Evolutionary conservation across 2,888 invertebrate genomes (phyloP).

Genomic region (Drosophila neotestacea): DNA sequence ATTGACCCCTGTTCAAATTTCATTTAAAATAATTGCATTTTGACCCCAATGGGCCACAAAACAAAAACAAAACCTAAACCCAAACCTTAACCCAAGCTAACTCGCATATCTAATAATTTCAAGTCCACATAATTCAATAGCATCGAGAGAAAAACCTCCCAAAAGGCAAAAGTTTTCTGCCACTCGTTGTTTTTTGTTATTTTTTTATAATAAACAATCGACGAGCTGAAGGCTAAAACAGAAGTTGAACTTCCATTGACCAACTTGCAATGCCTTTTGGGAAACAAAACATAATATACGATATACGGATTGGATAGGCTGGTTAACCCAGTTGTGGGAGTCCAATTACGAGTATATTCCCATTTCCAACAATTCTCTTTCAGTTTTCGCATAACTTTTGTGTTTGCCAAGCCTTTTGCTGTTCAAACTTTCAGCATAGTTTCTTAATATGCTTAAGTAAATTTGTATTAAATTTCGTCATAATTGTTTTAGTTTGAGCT

Average conservation of each 20-base stretch:
- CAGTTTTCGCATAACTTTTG: slow-evolving; percentile 3
- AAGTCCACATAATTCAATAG: slow-evolving; percentile 28
- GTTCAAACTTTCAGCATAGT: slow-evolving; percentile 15
- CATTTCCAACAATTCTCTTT: slow-evolving; percentile 2
- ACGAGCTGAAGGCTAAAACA: slow-evolving; percentile 21
- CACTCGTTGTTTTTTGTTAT: background rate
- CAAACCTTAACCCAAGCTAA: background rate
- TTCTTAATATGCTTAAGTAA: slow-evolving; percentile 1
- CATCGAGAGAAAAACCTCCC: slow-evolving; percentile 4
- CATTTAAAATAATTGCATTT: slow-evolving; percentile 52
- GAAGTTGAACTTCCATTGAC: slow-evolving; percentile 20
- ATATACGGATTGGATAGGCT: slow-evolving; percentile 1
- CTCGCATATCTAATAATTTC: slow-evolving; percentile 27
- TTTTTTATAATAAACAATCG: slow-evolving; percentile 54
- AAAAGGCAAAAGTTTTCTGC: slow-evolving; percentile 28
- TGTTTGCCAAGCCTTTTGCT: slow-evolving; percentile 2
- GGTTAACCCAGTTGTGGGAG: background rate
- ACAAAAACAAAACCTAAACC: slow-evolving; percentile 8
- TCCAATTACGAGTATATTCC: background rate
- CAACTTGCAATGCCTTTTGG: slow-evolving; percentile 13
- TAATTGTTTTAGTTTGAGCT: slow-evolving; percentile 2
- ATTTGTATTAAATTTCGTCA: background rate
- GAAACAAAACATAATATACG: slow-evolving; percentile 14
- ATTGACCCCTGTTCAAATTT: slow-evolving; percentile 22
- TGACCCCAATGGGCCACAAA: slow-evolving; percentile 19